A percentile compares a stretch with the other conserved stretches of the same genome.
These are phyloP conservation scores for Marmota monax DNA, from an alignment of 2,113 vertebrate genomes.

Conservation along the genomic window DNA sequence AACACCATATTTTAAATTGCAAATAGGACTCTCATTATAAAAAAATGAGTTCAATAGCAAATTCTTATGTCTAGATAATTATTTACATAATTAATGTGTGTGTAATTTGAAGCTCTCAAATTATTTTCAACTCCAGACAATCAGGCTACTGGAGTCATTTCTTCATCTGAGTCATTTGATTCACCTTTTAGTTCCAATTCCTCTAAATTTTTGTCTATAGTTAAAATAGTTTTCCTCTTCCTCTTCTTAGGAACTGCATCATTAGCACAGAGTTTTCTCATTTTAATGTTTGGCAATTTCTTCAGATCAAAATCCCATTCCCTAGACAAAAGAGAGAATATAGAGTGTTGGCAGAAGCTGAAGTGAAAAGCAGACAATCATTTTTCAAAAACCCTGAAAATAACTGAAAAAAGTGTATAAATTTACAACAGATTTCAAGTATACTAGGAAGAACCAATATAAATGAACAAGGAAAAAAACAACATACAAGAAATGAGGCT, in stretches of 20 bases:
- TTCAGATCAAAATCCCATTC: constrained; percentile 96
- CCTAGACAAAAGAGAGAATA: constrained; percentile 84
- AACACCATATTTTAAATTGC: constrained; percentile 48
- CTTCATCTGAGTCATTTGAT: constrained; percentile 76
- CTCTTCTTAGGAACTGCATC: constrained; percentile 81
- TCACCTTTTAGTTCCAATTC: constrained; percentile 65
- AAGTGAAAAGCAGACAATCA: background rate
- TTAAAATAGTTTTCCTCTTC: constrained; percentile 76
- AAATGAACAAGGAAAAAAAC: background rate
- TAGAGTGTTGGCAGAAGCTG: background rate
- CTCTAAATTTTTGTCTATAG: constrained; percentile 65
- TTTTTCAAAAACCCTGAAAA: background rate
- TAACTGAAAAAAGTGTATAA: background rate
- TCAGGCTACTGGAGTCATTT: constrained; percentile 72
- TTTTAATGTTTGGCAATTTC: constrained; percentile 97
- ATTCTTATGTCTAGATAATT: background rate
- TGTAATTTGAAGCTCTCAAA: background rate
- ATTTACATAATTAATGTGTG: background rate
- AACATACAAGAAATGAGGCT: background rate
- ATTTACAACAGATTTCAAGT: background rate
- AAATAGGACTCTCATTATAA: background rate
- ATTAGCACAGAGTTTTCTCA: constrained; percentile 91
- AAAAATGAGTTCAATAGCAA: background rate
- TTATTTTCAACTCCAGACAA: background rate
- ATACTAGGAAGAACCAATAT: background rate